Conservation (phyloP, 2,888 invertebrate species). For the Chymomyza procnemis region DNA sequence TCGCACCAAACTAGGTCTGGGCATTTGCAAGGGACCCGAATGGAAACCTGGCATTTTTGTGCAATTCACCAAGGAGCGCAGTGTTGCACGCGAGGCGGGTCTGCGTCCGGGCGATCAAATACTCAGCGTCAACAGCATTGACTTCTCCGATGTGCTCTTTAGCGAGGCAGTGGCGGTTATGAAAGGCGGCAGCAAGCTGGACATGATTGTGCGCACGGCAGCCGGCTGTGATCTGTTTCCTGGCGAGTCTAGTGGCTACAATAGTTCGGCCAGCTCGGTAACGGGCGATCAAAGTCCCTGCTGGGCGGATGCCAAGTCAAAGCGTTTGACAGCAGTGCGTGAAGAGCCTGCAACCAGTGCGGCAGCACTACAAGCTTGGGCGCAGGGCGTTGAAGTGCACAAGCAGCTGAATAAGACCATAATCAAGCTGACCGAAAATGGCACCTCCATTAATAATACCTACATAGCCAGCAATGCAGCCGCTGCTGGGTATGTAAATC, state of each 20-base stretch:
- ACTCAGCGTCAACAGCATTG: constrained; percentile 90
- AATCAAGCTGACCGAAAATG: constrained; percentile 85
- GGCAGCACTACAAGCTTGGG: constrained; percentile 23
- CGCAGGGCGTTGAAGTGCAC: constrained; percentile 30
- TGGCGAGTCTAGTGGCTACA: constrained; percentile 90
- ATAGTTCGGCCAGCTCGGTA: constrained; percentile 90
- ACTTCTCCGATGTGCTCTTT: constrained; percentile 87
- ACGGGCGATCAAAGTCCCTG: constrained; percentile 86
- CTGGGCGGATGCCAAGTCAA: constrained; percentile 82
- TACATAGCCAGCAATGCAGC: constrained; percentile 58
- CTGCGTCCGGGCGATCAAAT: constrained; percentile 94
- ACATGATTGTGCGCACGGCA: constrained; percentile 87
- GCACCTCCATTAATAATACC: constrained; percentile 85
- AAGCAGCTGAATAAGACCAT: constrained; percentile 83
- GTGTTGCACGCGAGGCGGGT: constrained; percentile 92
- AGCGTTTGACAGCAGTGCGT: constrained; percentile 86
- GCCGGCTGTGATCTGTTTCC: constrained; percentile 89
- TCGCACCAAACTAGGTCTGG: constrained; percentile 90
- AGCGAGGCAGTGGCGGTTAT: constrained; percentile 90
- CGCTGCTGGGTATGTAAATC: not conserved
- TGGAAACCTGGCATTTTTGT: constrained; percentile 93
- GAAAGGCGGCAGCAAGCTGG: constrained; percentile 87
- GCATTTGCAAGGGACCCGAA: constrained; percentile 91
- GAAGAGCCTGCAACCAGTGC: constrained; percentile 80
- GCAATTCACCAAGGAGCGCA: constrained; percentile 92